A percentile compares a stretch with the other conserved stretches of the same genome.
phyloP scores from a whole-genome alignment of 2,113 vertebrate species.

The Xenus cinereus region DNA sequence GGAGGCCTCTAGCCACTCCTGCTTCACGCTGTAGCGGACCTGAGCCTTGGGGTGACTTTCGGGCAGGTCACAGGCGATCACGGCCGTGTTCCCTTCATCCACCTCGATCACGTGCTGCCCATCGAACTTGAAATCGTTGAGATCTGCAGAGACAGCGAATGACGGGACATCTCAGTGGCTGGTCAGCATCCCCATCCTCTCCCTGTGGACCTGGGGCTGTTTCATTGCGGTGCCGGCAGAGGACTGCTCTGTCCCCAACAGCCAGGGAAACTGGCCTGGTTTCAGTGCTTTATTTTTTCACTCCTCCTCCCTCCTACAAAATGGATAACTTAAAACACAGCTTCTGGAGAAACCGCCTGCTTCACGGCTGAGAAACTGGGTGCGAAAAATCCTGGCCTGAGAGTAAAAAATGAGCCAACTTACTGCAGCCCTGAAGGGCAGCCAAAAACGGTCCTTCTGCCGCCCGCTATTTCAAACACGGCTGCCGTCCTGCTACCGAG shows the following conservation, averaged over 20 bases:
- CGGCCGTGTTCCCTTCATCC: conserved; percentile 94
- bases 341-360: background rate
- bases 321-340: background rate
- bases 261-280: background rate
- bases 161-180: background rate
- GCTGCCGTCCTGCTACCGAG: background rate
- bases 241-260: background rate
- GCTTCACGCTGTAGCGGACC: conserved; percentile 97
- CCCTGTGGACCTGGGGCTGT: rapidly evolving
- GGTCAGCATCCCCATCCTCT: background rate
- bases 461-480: rapidly evolving
- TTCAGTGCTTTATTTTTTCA: background rate
- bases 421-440: background rate
- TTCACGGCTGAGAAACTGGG: background rate
- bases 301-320: background rate
- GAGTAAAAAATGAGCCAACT: background rate
- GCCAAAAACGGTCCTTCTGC: background rate
- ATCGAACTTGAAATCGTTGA: conserved; percentile 92
- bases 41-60: conserved; percentile 97
- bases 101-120: conserved; percentile 95
- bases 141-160: conserved; percentile 72
- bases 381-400: background rate
- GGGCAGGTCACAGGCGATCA: conserved; percentile 93
- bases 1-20: conserved; percentile 95
- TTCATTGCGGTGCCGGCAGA: rapidly evolving